phyloP scores from a whole-genome alignment of 2,888 invertebrate species.

The Taphrorychus bicolor region DNA sequence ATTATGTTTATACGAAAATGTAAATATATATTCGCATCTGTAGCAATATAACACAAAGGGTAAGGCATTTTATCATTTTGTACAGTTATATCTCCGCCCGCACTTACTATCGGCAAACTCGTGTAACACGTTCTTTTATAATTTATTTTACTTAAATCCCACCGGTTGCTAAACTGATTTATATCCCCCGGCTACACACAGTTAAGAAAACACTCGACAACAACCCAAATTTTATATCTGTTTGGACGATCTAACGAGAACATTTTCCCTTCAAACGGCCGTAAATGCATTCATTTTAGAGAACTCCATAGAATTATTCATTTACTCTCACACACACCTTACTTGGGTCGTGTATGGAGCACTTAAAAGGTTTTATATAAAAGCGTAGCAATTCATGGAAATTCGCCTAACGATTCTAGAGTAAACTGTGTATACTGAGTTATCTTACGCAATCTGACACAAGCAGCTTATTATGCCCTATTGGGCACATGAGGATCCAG shows the following conservation, averaged over 20 bases:
- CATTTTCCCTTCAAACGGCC: background rate
- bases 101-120: conserved; percentile 8
- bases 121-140: conserved; percentile 9
- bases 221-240: background rate
- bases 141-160: conserved; percentile 13
- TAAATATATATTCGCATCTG: background rate
- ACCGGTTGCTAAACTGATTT: conserved; percentile 6
- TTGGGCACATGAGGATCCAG: no score
- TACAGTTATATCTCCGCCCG: conserved; percentile 3
- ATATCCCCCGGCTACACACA: conserved; percentile 1
- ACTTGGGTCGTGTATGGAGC: no score
- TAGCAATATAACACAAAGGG: background rate
- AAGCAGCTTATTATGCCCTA: no score
- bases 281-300: background rate
- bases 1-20: conserved; percentile 5
- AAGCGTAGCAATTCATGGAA: no score
- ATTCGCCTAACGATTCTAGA: no score
- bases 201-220: conserved; percentile 8
- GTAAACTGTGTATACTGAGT: no score
- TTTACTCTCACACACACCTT: no score
- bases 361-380: no score
- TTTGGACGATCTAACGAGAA: background rate
- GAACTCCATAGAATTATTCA: background rate
- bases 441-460: no score
- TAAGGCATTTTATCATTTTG: conserved; percentile 2